A percentile compares a stretch with the other conserved stretches of the same genome.
Evolutionary conservation across 2,888 invertebrate genomes (phyloP).

Genomic region (Drosophila greeni): DNA sequence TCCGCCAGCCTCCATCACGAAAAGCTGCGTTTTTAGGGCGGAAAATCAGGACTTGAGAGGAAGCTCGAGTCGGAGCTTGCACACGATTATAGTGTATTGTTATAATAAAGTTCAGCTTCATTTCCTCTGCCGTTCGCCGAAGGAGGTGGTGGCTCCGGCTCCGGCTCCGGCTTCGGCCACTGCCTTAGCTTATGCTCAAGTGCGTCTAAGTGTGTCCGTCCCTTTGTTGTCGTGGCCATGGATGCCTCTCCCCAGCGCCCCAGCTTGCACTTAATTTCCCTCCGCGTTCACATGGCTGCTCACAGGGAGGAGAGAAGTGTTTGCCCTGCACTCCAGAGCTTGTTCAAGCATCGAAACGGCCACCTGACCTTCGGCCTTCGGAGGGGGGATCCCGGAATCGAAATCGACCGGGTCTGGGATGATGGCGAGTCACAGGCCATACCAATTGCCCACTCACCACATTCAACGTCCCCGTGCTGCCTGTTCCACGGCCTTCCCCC

Average conservation of each 20-base stretch:
- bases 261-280: conserved; percentile 66
- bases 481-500: neutral
- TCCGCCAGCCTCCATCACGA: conserved; percentile 43
- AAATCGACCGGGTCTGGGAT: neutral
- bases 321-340: conserved; percentile 58
- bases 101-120: conserved; percentile 69
- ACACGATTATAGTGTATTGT: conserved; percentile 58
- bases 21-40: neutral
- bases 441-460: conserved; percentile 1
- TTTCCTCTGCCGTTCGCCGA: conserved; percentile 45
- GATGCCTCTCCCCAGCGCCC: neutral
- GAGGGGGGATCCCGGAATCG: neutral
- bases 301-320: conserved; percentile 53
- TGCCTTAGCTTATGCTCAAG: conserved; percentile 47
- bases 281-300: conserved; percentile 56
- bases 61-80: conserved; percentile 16
- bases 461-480: neutral
- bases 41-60: conserved; percentile 9
- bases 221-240: conserved; percentile 50
- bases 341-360: conserved; percentile 24
- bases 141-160: neutral
- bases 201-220: conserved; percentile 58
- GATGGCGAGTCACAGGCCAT: conserved; percentile 2
- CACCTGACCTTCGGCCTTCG: conserved; percentile 37
- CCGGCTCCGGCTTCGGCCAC: neutral